A percentile compares a stretch with the other conserved stretches of the same genome.
These are phyloP conservation scores for Lutjanus erythropterus DNA, from an alignment of 2,113 vertebrate genomes.

Conservation along the genomic window DNA sequence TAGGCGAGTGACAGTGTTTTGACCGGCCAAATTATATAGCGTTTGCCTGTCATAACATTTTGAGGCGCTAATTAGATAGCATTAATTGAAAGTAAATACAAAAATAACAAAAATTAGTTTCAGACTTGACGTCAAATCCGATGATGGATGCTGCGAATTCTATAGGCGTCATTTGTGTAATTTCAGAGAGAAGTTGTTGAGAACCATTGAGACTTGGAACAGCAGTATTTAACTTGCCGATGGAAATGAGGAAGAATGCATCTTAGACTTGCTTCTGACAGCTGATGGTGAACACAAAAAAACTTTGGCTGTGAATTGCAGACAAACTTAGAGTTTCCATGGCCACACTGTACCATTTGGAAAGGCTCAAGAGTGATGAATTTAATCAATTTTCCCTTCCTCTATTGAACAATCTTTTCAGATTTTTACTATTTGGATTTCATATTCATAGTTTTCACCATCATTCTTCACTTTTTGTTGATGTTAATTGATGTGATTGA, in stretches of 20 bases:
- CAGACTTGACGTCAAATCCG: neutral
- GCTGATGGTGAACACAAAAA: neutral
- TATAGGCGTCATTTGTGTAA: neutral
- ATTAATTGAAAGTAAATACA: conserved; percentile 15
- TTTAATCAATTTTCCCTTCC: neutral
- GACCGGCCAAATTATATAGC: conserved; percentile 22
- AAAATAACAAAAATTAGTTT: conserved; percentile 3
- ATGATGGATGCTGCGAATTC: neutral
- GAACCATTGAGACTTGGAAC: neutral
- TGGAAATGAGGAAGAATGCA: neutral
- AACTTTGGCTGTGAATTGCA: neutral
- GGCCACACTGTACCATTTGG: neutral
- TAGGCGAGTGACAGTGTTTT: conserved; percentile 2
- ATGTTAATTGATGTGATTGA: neutral
- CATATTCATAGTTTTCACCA: neutral
- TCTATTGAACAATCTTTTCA: neutral
- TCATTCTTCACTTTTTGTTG: neutral
- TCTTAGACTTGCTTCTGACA: neutral
- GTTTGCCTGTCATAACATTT: conserved; percentile 33
- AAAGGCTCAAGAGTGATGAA: neutral
- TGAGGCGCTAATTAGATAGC: conserved; percentile 16
- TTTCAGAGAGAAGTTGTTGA: neutral
- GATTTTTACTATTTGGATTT: neutral
- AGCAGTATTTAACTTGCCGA: neutral
- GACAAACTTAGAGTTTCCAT: neutral